phyloP scores from a whole-genome alignment of 2,888 invertebrate species.

The Campoplex nolae region DNA sequence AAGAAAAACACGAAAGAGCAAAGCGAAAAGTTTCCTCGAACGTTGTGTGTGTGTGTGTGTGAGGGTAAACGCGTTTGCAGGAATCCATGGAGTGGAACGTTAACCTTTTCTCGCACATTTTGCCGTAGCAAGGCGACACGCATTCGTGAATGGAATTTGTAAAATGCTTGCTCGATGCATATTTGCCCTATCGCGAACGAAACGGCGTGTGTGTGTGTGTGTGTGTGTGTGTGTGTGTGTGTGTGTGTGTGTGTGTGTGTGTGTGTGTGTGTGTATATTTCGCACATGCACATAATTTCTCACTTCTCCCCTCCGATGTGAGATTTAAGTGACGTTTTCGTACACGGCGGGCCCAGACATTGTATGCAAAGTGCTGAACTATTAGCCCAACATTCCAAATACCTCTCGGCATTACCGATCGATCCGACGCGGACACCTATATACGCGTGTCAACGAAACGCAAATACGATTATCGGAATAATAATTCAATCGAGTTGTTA shows the following conservation, averaged over 20 bases:
- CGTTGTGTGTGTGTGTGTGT: background rate
- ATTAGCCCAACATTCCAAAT: slow-evolving; percentile 57
- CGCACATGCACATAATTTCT: slow-evolving; percentile 52
- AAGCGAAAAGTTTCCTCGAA: slow-evolving; percentile 7
- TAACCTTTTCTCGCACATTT: slow-evolving; percentile 21
- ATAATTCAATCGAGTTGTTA: background rate
- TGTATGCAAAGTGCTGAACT: slow-evolving; percentile 54
- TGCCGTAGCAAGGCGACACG: slow-evolving; percentile 7
- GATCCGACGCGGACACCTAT: slow-evolving; percentile 21
- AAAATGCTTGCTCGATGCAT: slow-evolving; percentile 50
- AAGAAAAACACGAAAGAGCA: background rate
- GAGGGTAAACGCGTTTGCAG: slow-evolving; percentile 20
- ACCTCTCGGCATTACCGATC: slow-evolving; percentile 49
- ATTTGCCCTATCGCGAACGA: slow-evolving; percentile 26
- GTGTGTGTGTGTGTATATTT: background rate
- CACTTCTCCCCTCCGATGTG: slow-evolving; percentile 41
- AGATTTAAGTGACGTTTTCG: slow-evolving; percentile 43
- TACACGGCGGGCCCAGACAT: slow-evolving; percentile 34
- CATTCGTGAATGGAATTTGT: slow-evolving; percentile 44
- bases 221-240: too few relatives aligned
- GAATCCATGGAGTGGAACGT: slow-evolving; percentile 27
- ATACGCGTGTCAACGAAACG: slow-evolving; percentile 25
- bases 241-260: background rate
- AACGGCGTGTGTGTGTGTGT: background rate
- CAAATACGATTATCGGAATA: background rate